Conservation (phyloP, 2,113 vertebrate species). For the Gavialis gangeticus region DNA sequence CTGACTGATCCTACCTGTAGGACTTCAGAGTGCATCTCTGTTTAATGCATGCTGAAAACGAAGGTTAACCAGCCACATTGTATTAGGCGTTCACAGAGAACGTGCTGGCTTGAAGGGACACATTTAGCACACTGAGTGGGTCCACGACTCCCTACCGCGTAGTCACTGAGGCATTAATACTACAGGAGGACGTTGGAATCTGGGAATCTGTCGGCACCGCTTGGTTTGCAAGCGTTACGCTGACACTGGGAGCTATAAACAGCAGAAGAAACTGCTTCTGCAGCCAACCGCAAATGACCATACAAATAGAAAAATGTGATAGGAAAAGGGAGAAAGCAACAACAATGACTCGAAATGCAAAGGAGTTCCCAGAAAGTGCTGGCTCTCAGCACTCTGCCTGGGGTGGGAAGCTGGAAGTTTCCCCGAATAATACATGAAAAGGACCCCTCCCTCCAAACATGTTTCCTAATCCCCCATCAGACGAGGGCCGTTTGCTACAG, state of each 20-base stretch:
- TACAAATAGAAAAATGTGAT: background rate
- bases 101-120: constrained; percentile 55
- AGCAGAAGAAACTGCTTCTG: background rate
- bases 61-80: constrained; percentile 34
- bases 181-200: background rate
- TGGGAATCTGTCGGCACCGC: background rate
- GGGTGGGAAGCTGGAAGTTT: background rate
- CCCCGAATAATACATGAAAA: background rate
- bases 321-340: background rate
- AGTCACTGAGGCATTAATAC: constrained; percentile 41
- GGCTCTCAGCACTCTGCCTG: background rate
- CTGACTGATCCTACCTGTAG: background rate
- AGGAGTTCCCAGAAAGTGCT: background rate
- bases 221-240: background rate
- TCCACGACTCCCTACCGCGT: background rate
- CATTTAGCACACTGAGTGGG: constrained; percentile 44
- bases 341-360: fast-evolving
- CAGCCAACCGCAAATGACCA: fast-evolving
- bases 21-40: background rate
- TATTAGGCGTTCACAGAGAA: constrained; percentile 16
- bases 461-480: background rate
- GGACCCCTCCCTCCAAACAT: background rate
- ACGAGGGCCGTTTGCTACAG: background rate
- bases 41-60: constrained; percentile 45
- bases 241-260: background rate